A percentile compares a stretch with the other conserved stretches of the same genome.
Conservation (phyloP, 2,888 invertebrate genomes). For the Tetrapedia diversipes region DNA sequence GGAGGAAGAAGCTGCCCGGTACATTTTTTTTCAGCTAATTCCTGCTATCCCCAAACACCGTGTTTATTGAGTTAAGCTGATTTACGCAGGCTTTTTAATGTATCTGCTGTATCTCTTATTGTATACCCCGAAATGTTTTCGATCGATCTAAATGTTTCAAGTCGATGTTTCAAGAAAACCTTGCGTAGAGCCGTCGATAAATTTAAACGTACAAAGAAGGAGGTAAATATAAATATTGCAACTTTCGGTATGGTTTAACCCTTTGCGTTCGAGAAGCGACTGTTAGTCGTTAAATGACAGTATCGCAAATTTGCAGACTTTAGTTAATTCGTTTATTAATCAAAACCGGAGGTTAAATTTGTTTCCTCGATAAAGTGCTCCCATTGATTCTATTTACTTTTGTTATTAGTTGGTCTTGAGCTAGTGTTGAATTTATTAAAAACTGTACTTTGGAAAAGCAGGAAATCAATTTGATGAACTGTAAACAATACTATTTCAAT, state of each 20-base stretch:
- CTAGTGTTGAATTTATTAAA: too few species aligned
- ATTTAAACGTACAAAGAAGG: not conserved
- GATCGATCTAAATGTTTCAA: constrained; percentile 9
- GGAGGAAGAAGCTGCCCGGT: not conserved
- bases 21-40: not conserved
- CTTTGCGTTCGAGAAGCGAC: too few species aligned
- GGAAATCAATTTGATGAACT: too few species aligned
- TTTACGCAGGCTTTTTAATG: constrained; percentile 40
- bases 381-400: too few species aligned
- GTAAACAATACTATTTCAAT: too few species aligned
- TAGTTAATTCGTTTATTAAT: too few species aligned
- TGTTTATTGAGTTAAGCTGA: constrained; percentile 35
- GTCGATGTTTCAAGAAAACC: constrained; percentile 1
- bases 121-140: constrained; percentile 6
- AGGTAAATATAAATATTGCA: not conserved
- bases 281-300: too few species aligned
- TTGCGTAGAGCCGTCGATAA: not conserved
- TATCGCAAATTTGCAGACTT: too few species aligned
- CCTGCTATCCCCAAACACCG: not conserved
- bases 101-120: constrained; percentile 43
- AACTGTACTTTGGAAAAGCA: too few species aligned
- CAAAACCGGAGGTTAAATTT: too few species aligned
- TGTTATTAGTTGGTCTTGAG: too few species aligned
- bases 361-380: too few species aligned
- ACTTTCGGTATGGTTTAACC: not conserved